Base-by-base conservation (phyloP, 2,888 invertebrate species). In the Margaritifera margaritifera region DNA sequence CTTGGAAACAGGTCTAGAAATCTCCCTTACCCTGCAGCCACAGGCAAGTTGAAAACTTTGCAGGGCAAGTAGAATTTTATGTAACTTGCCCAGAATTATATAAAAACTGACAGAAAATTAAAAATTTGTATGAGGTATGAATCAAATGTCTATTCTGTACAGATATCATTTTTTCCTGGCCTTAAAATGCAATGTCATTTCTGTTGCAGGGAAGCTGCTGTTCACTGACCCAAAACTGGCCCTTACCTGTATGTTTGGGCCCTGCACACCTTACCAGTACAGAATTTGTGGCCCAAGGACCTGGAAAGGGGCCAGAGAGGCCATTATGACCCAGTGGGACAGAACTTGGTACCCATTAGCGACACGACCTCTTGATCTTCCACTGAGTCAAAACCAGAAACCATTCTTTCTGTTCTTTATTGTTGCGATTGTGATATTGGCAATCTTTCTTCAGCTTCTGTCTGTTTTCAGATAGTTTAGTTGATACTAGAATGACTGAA, bases 221-320 rank as follows among this genome's bases (percentile, higher is more conserved):
- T 50, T 81, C 51, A 78, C 66, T 0, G 87, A 88, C 65, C 86
- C 83, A 0, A 65, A 67, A 6, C 79, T 88, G 65, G 88, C 87
- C 0, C 72, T 77, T 60, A 63, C 75, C 5, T 80, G 88, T 15
- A 70, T 84, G n/a, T 85, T 86, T 62, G 90, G 87, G 1, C 86
- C 89, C 4, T 80, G 79, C 58, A 83, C 87, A 11, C 83, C 90
- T 4, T 90, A 89, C 74, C 90, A 90, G 69, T 90, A 87, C 75
- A 81, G 90, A 19, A 80, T 90, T 15, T 71, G 69, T 53, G 91
- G 91, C 0, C 89, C 89, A 8, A 86, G 90, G 56, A 68, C 80
- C 18, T 91, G 91, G 91, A 59, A 72, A 5, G 90, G 89, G 8
- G 91, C 91, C 1, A 79, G 90, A 59, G 74, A 90, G 4, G 89